These are phyloP conservation scores for Pangasius sanitwongsei DNA, from an alignment of 2,797 vertebrate genomes.

Conservation along the genomic window DNA sequence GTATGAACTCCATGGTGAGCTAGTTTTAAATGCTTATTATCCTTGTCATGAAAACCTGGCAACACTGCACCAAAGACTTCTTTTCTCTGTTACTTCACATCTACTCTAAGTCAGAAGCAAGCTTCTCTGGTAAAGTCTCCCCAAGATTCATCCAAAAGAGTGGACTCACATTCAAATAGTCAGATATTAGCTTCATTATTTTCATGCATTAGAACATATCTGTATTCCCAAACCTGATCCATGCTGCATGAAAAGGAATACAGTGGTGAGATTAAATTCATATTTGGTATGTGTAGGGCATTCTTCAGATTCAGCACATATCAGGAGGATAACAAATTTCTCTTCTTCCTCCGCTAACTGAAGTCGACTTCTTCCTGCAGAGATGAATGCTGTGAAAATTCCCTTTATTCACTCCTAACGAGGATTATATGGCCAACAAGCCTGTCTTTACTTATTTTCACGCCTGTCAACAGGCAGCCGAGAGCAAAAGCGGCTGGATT, in stretches of 20 bases:
- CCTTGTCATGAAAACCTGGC: background rate
- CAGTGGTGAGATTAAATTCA: background rate
- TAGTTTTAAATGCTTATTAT: background rate
- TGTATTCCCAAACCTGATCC: background rate
- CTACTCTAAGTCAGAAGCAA: background rate
- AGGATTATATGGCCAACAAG: conserved; percentile 29
- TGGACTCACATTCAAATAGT: too few relatives aligned
- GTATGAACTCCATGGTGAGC: background rate
- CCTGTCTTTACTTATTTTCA: conserved; percentile 41
- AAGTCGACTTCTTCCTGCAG: background rate
- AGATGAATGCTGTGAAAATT: conserved; percentile 25
- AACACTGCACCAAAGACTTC: background rate
- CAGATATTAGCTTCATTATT: background rate
- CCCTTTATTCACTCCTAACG: conserved; percentile 9
- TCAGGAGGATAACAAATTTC: background rate
- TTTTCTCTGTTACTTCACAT: background rate
- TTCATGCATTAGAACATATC: background rate
- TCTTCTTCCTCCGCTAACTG: background rate
- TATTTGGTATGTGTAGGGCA: background rate
- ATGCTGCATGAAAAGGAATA: background rate
- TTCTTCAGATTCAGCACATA: background rate
- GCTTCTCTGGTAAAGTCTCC: background rate
- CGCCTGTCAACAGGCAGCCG: conserved; percentile 32
- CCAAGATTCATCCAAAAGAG: background rate
- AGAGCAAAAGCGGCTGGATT: conserved; percentile 32